Evolutionary conservation across 2,888 invertebrate species (phyloP), one percentile per base, ranked within the genome.

Genomic region (Trichopoda pennipes): DNA sequence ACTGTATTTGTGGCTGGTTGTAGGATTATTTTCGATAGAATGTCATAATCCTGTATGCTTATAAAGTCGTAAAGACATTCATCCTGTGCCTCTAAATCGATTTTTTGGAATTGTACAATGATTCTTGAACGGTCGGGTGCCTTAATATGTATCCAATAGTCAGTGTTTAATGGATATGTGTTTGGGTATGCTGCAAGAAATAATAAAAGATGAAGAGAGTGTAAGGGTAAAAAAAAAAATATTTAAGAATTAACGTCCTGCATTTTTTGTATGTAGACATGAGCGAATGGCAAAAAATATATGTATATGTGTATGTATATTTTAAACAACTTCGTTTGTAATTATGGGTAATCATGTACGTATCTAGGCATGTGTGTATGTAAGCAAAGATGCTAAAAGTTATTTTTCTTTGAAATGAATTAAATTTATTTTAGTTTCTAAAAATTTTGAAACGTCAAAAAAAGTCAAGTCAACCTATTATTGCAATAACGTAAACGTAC

Each of bases 31-130:
- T 87, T 87, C 80, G 88, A 88, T 70, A 87, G 85, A 74, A 86
- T 85, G 56, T 88, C 88, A 82, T 86, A 88, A 83, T 90, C 91
- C 84, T 92, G 91, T 85, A 96, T 92, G 91, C 95, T 94, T 51
- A 96, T 92, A 88, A 93, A 96, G 90, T 96, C 96, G 89, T 96
- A 96, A 2, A 96, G 92, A 87, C 96, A 96, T 87, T 96, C 94
- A 79, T 93, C 92, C 91, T 96, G 96, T 72, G 93, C 92, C 90
- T 96, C 96, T 78, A 96, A 90, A 88, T 96, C 95, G 63, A 96
- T 92, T 85, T 92, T 92, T 60, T 93, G 92, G 88, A 95, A 95
- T 86, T 94, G 93, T 73, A 96, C 92, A 6, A 96, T 93, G 6
- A 96, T 92, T 66, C 95, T 92, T 0, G 94, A 93, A 85, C 93